Percentiles rank a stretch among this genome's conserved stretches.
phyloP scores from a whole-genome alignment of 1,140 invertebrate genomes.

The Oryctes rhinoceros region DNA sequence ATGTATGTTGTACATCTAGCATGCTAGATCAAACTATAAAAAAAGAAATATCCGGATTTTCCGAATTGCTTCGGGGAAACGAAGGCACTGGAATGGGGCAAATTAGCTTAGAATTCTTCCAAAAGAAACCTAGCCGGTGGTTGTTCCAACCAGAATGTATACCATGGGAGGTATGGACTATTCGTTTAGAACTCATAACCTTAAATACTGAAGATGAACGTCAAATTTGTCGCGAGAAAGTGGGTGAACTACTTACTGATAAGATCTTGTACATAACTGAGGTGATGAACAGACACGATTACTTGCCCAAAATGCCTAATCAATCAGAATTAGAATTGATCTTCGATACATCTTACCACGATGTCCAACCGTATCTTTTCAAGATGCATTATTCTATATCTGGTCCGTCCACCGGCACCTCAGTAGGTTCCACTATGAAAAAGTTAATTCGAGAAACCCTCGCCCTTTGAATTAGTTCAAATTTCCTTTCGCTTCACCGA shows the following conservation, averaged over 20 bases:
- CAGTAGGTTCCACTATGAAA: conserved; percentile 86
- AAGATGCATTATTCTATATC: conserved; percentile 83
- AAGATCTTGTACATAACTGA: conserved; percentile 94
- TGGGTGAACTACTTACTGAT: conserved; percentile 90
- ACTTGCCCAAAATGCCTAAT: conserved; percentile 94
- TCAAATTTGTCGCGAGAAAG: conserved; percentile 85
- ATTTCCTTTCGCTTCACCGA: not conserved
- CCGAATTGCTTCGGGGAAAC: conserved; percentile 81
- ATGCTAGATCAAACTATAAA: conserved; percentile 79
- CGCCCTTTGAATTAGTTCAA: conserved; percentile 66
- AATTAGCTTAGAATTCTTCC: conserved; percentile 95
- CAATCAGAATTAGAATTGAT: conserved; percentile 91
- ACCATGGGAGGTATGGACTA: conserved; percentile 98
- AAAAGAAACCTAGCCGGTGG: conserved; percentile 89
- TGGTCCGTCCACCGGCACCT: conserved; percentile 73
- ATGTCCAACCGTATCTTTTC: conserved; percentile 96
- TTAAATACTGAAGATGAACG: conserved; percentile 88
- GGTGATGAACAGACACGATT: conserved; percentile 94
- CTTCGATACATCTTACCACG: conserved; percentile 91
- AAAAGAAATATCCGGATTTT: conserved; percentile 85
- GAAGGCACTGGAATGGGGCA: conserved; percentile 78
- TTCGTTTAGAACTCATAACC: conserved; percentile 87
- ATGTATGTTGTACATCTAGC: conserved; percentile 90
- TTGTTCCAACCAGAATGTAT: conserved; percentile 88
- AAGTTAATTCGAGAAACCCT: conserved; percentile 91